Evolutionary conservation across 2,888 invertebrate species (phyloP), one percentile per base, ranked within the genome.

Genomic region (Pseudanteris insignis): DNA sequence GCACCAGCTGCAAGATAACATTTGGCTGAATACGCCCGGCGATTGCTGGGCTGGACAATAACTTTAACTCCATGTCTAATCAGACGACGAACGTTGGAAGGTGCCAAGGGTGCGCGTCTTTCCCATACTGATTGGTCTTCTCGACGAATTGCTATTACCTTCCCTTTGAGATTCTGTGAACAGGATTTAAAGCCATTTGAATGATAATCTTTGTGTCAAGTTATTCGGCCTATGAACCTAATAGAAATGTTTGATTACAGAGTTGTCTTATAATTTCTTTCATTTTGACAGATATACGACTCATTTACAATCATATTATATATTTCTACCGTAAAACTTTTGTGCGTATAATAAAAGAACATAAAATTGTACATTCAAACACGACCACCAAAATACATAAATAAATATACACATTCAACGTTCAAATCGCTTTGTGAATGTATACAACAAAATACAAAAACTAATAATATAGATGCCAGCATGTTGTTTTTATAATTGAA

Each of bases 71-170:
- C 95, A 68, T 89, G 86, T 65, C 90, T 86, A 12, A 94, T 91
- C 67, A 99, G 83, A 66, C 91, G 88, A 69, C 90, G 88, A 4
- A 99, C 97, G 76, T 98, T 96, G 13, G 85, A 80, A 0, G 99
- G 99, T 0, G 95, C 89, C 64, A 99, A 88, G 0, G 99, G 96
- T 0, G 99, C 98, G 58, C 99, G 84, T 63, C 99, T 83, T 80
- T 96, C 95, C 95, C 95, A 96, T 75, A 96, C 94, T 70, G 94
- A 92, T 78, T 95, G 94, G 81, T 95, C 95, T 81, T 96, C 95
- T 43, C 95, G 83, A 9, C 95, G 85, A 67, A 95, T 91, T 2
- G 94, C 95, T 71, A 95, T 89, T 14, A 90, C 86, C 72, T 88
- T 88, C 7, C 86, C 87, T 64, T 82, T 81, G 83, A 88, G 73